phyloP scores from a whole-genome alignment of 2,888 invertebrate species.

The Resseliella maxima region DNA sequence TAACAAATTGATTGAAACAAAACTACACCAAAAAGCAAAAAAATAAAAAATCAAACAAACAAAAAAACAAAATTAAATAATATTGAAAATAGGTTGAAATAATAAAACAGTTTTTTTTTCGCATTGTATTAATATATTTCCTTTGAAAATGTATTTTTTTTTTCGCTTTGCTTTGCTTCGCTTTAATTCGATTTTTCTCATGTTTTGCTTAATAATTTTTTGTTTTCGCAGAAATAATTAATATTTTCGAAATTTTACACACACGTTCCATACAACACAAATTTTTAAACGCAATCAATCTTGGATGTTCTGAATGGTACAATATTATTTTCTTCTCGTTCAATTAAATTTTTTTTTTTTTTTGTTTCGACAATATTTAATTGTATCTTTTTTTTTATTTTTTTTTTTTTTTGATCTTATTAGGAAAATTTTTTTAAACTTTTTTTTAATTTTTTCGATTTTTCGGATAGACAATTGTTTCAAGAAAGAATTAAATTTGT shows the following conservation, averaged over 20 bases:
- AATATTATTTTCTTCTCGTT: not conserved
- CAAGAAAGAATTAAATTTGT: constrained; percentile 22
- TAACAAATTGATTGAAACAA: not conserved
- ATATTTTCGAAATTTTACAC: constrained; percentile 53
- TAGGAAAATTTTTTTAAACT: constrained; percentile 37
- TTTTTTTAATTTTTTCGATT: constrained; percentile 45
- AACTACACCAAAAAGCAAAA: not conserved
- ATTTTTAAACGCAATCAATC: constrained; percentile 52
- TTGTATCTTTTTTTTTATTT: not conserved
- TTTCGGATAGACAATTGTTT: constrained; percentile 27
- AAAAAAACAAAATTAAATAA: not conserved
- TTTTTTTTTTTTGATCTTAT: constrained; percentile 29
- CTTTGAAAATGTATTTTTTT: not conserved
- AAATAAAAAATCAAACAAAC: not conserved
- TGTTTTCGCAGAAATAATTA: constrained; percentile 14
- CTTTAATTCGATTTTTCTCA: no score
- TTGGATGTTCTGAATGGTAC: constrained; percentile 25
- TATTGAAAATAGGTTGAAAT: no score
- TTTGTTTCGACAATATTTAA: constrained; percentile 28
- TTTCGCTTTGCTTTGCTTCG: constrained; percentile 3
- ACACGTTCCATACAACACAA: constrained; percentile 55
- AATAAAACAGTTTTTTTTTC: not conserved
- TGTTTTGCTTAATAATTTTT: no score
- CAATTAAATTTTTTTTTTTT: not conserved
- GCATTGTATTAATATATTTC: constrained; percentile 30